Evolutionary conservation across 2,888 invertebrate species (phyloP).

Genomic region (Ommatoiulus sabulosus): DNA sequence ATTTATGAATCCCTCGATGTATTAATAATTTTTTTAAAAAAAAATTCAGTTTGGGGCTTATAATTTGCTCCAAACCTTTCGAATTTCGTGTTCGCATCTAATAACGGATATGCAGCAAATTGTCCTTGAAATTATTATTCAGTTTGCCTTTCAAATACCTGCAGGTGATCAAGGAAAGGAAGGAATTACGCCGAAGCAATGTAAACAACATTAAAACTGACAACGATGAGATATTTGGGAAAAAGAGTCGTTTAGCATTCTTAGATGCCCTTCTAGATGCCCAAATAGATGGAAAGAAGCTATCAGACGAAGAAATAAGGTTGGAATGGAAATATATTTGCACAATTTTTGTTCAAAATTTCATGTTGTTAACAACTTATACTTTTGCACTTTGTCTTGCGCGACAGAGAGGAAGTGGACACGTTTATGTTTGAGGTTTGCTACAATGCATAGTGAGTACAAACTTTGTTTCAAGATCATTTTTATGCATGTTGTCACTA

Average conservation of each 20-base stretch:
- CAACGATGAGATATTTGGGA: not conserved
- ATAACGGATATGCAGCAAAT: too few relatives aligned
- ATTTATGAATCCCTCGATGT: too few relatives aligned
- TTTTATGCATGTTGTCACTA: not conserved
- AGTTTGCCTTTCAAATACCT: not conserved
- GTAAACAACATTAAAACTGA: not conserved
- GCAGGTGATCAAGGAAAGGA: constrained; percentile 10
- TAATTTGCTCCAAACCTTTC: too few relatives aligned
- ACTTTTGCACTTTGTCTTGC: not conserved
- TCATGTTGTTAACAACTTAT: not conserved
- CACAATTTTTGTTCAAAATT: not conserved
- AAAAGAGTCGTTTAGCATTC: not conserved
- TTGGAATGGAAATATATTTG: not conserved
- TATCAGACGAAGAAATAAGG: not conserved
- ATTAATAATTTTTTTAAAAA: too few relatives aligned
- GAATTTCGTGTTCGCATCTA: too few relatives aligned
- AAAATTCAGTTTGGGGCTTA: too few relatives aligned
- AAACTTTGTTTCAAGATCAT: not conserved
- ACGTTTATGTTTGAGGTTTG: not conserved
- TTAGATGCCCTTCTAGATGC: not conserved
- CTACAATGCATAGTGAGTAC: not conserved
- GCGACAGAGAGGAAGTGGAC: not conserved
- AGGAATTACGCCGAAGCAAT: not conserved
- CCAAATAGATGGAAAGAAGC: not conserved
- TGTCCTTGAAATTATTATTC: too few relatives aligned